Percentiles rank a stretch among this genome's conserved stretches.
Conservation (phyloP, 1,140 invertebrate genomes). For the Plutomurus gul region DNA sequence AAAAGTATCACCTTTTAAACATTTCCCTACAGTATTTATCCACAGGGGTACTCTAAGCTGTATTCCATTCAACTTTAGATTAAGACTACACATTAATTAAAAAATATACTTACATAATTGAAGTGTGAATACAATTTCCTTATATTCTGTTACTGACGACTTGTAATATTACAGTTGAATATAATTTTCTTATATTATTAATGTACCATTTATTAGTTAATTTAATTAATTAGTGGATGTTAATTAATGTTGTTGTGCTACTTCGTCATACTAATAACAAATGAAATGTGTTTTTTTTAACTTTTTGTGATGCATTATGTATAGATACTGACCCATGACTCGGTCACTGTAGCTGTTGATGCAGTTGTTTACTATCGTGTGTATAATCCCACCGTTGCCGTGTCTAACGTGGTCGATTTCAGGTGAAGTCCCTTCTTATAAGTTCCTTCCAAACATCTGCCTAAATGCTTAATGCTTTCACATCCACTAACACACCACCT, state of each 20-base stretch:
- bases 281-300: conserved; percentile 14
- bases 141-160: no score
- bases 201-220: not conserved
- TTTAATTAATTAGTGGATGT: not conserved
- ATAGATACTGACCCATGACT: conserved; percentile 89
- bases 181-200: no score
- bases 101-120: no score
- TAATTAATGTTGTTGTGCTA: not conserved
- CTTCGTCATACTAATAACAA: not conserved
- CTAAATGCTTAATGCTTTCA: not conserved
- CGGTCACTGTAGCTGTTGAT: conserved; percentile 89
- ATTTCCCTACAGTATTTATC: no score
- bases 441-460: not conserved
- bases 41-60: no score
- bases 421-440: conserved; percentile 38
- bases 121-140: no score
- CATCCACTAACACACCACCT: no score
- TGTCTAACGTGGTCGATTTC: conserved; percentile 47
- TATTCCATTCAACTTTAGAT: not conserved
- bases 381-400: conserved; percentile 78
- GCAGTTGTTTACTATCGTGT: conserved; percentile 91
- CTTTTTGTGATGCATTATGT: conserved; percentile 36
- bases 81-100: no score
- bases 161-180: no score
- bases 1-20: no score